Evolutionary conservation across 2,888 invertebrate genomes (phyloP), one percentile per base, ranked within the genome.

Genomic region (Philereme vetulata): DNA sequence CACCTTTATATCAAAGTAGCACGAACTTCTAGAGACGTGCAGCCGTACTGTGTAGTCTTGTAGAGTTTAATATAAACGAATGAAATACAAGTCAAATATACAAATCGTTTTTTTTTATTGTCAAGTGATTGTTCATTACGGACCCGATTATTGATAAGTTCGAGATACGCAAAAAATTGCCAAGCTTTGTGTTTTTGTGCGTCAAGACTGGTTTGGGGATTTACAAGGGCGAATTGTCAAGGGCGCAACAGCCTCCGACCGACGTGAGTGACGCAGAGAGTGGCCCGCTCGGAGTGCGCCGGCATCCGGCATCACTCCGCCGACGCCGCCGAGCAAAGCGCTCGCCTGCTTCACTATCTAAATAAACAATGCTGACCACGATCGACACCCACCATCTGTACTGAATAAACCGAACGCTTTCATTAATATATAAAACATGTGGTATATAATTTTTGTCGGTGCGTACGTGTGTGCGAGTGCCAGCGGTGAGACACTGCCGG

Each of bases 191-290:
- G 21, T 54, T 48, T 47, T 62, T 47, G 42, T 54, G 51, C 34
- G 56, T 50, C 53, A 53, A 52, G 34, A 63, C 56, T 53, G 43
- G 58, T 58, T 58, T 55, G 49, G 48, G 58, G 55, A 52, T 58
- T 55, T 4, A 51, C 62, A 52, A 62, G 63, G 60, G 58, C 71
- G 65, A 66, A 50, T 21, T 21, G 73, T 84, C 84, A 88, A 87
- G 87, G 88, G 78, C 86, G 72, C 70, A 81, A 78, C 88, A 90
- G 87, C 85, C 87, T 86, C 82, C 80, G 71, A 70, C 82, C 80
- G 72, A 70, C 70, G 54, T 47, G 51, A 68, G 74, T 55, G 64
- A 67, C 64, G 71, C 67, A 56, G 66, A 56, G 67, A 62, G 61
- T 68, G 51, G 58, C 66, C 68, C 44, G 55, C 32, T 67, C 72